Percentiles rank a stretch among this genome's conserved stretches.
phyloP scores from a whole-genome alignment of 2,888 invertebrate genomes.

The Ephialtes manifestator region DNA sequence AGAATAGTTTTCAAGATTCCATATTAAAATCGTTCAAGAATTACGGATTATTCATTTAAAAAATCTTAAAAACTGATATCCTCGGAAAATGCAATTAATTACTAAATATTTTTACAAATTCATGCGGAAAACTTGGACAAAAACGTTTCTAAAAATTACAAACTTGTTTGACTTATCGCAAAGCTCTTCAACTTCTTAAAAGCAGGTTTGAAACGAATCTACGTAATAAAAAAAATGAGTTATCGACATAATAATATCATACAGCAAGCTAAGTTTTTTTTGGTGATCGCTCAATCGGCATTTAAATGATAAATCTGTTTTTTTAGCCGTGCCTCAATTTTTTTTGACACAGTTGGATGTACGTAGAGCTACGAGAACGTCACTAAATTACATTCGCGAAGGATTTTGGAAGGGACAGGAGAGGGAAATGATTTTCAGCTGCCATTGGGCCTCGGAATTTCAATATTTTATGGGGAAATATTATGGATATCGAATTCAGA shows the following conservation, averaged over 20 bases:
- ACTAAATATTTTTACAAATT: too few relatives aligned
- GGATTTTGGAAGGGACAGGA: constrained; percentile 37
- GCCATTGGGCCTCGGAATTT: constrained; percentile 17
- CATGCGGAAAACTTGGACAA: too few relatives aligned
- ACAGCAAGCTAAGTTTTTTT: constrained; percentile 42
- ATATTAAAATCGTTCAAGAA: too few relatives aligned
- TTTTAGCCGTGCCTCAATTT: not conserved
- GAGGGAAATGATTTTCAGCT: not conserved
- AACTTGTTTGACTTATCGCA: too few relatives aligned
- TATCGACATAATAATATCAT: constrained; percentile 51
- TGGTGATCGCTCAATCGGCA: not conserved
- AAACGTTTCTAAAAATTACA: too few relatives aligned
- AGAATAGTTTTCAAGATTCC: too few relatives aligned
- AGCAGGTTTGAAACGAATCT: constrained; percentile 59
- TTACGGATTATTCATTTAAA: too few relatives aligned
- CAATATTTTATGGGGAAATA: constrained; percentile 32
- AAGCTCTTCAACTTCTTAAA: not conserved
- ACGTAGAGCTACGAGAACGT: constrained; percentile 42
- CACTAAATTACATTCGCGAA: constrained; percentile 64
- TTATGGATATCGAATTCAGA: constrained; percentile 52
- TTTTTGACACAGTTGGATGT: constrained; percentile 42
- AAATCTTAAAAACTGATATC: too few relatives aligned
- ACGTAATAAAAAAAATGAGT: constrained; percentile 43
- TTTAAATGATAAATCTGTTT: constrained; percentile 20
- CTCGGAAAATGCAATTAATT: too few relatives aligned